Evolutionary conservation across 2,888 invertebrate species (phyloP).

Genomic region (Adelphocoris suturalis): DNA sequence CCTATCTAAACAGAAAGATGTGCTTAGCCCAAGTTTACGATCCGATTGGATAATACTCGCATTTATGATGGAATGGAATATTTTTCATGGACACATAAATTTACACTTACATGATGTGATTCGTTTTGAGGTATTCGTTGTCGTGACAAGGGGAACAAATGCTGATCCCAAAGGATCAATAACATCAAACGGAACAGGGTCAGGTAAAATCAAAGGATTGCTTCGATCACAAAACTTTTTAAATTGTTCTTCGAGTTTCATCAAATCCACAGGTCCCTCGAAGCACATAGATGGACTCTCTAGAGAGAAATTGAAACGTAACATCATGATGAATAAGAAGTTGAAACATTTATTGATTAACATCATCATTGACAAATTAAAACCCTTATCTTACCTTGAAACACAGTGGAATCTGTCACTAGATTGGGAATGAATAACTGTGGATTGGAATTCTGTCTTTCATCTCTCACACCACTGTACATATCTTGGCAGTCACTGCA

Average conservation of each 20-base stretch:
- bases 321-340: background rate
- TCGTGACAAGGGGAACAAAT: conserved; percentile 78
- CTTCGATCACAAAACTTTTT: conserved; percentile 71
- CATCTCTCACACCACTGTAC: conserved; percentile 77
- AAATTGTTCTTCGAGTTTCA: conserved; percentile 74
- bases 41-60: too few species aligned
- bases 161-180: conserved; percentile 81
- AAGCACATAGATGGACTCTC: conserved; percentile 73
- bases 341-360: background rate
- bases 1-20: too few species aligned
- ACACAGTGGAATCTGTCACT: conserved; percentile 64
- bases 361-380: background rate
- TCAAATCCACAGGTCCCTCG: conserved; percentile 73
- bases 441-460: conserved; percentile 60
- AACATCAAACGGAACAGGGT: conserved; percentile 80
- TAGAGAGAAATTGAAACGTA: conserved; percentile 28
- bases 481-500: conserved; percentile 81
- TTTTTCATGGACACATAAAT: background rate
- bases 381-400: conserved; percentile 29
- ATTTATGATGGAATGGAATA: too few species aligned
- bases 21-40: too few species aligned
- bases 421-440: conserved; percentile 72
- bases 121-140: background rate
- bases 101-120: background rate
- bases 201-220: conserved; percentile 76